These are phyloP conservation scores for Anguilla pacifica DNA, from an alignment of 2,797 vertebrate species.

Conservation along the genomic window DNA sequence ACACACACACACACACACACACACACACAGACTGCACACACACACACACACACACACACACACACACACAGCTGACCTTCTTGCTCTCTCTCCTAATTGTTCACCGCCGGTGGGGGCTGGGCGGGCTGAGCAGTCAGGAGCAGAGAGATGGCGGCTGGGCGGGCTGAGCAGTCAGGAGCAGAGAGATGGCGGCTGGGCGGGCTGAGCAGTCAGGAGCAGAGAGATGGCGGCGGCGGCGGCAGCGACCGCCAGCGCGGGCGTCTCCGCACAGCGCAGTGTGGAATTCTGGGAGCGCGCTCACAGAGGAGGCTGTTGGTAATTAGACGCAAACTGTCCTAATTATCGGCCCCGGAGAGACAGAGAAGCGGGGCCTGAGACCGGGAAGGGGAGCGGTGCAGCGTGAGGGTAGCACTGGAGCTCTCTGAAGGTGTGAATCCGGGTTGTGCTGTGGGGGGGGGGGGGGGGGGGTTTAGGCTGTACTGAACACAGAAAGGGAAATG, in stretches of 20 bases:
- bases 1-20: neutral
- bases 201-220: neutral
- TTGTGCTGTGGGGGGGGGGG: neutral
- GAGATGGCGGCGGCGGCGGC: neutral
- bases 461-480: too few relatives aligned
- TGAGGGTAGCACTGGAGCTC: neutral
- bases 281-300: neutral
- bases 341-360: conserved; percentile 20
- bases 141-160: too few relatives aligned
- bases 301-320: conserved; percentile 21
- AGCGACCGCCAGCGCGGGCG: neutral
- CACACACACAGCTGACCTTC: too few relatives aligned
- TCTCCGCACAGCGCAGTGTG: neutral
- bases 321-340: conserved; percentile 38
- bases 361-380: neutral
- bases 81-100: too few relatives aligned
- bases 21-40: neutral
- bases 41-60: too few relatives aligned
- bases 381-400: conserved; percentile 3
- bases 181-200: too few relatives aligned
- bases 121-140: neutral
- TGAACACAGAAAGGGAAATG: neutral
- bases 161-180: neutral
- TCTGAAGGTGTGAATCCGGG: neutral
- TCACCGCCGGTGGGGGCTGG: too few relatives aligned